These are phyloP conservation scores for Xestia rhomboidea DNA, from an alignment of 2,888 invertebrate species.

Conservation along the genomic window DNA sequence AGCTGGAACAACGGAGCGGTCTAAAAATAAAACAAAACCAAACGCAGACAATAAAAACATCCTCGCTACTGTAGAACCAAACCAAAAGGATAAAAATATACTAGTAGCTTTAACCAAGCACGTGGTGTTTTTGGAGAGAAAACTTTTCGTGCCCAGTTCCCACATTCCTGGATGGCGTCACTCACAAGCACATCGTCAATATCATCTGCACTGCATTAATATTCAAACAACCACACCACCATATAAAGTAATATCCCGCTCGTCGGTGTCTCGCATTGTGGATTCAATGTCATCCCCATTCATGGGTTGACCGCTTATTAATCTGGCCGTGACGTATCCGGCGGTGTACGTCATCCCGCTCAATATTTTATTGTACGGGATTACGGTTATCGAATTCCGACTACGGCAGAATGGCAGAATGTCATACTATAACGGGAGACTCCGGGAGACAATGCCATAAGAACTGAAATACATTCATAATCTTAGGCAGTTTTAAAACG, in stretches of 20 bases:
- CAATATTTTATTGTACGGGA: slow-evolving; percentile 32
- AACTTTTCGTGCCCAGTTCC: slow-evolving; percentile 45
- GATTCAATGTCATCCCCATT: slow-evolving; percentile 67
- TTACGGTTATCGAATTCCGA: slow-evolving; percentile 12
- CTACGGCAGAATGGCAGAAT: slow-evolving; percentile 36
- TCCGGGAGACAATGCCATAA: slow-evolving; percentile 10
- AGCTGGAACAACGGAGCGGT: slow-evolving; percentile 50
- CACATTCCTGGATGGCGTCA: slow-evolving; percentile 52
- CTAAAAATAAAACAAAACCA: slow-evolving; percentile 49
- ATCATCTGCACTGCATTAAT: slow-evolving; percentile 59
- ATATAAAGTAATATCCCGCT: slow-evolving; percentile 60
- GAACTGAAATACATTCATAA: slow-evolving; percentile 17
- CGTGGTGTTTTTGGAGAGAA: slow-evolving; percentile 37
- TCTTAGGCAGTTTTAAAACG: neutral
- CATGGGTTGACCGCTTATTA: slow-evolving; percentile 54
- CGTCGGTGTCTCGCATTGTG: slow-evolving; percentile 25
- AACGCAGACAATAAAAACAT: slow-evolving; percentile 46
- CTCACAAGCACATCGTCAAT: slow-evolving; percentile 26
- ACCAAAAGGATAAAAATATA: slow-evolving; percentile 62
- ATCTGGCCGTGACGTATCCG: slow-evolving; percentile 57
- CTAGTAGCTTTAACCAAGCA: slow-evolving; percentile 16
- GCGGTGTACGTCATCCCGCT: slow-evolving; percentile 44
- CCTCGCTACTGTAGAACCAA: slow-evolving; percentile 22
- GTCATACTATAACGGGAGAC: neutral
- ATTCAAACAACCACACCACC: slow-evolving; percentile 45